These are phyloP conservation scores for Catalaphyllia jardinei DNA, from an alignment of 64 coral and sea anemone species.

Conservation along the genomic window DNA sequence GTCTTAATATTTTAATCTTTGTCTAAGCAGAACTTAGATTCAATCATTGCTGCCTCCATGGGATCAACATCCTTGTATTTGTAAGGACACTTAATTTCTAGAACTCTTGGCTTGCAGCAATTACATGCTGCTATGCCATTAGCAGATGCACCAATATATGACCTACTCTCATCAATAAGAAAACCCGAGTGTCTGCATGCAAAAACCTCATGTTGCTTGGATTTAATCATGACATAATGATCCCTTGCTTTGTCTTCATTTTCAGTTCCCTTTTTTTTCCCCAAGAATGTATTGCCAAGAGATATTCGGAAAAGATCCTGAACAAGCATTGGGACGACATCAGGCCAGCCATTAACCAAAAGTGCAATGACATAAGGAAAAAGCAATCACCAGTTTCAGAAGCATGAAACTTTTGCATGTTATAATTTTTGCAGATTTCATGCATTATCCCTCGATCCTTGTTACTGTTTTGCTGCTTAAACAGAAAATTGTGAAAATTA, in stretches of 20 bases:
- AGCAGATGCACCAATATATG: conserved; percentile 47
- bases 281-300: too few species aligned
- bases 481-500: too few species aligned
- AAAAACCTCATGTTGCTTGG: not conserved
- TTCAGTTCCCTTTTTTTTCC: conserved; percentile 5
- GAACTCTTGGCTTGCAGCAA: conserved; percentile 30
- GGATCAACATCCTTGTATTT: conserved; percentile 35
- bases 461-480: too few species aligned
- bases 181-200: conserved; percentile 31
- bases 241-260: conserved; percentile 45
- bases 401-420: too few species aligned
- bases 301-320: too few species aligned
- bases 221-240: conserved; percentile 28
- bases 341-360: too few species aligned
- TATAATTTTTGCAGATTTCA: too few species aligned
- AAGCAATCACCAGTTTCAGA: too few species aligned
- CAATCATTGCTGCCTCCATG: conserved; percentile 16
- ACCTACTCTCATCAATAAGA: not conserved
- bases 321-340: too few species aligned
- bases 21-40: conserved; percentile 44
- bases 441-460: too few species aligned
- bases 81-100: conserved; percentile 44
- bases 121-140: conserved; percentile 47
- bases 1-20: conserved; percentile 17
- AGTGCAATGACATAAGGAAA: too few species aligned